A percentile compares a stretch with the other conserved stretches of the same genome.
These are phyloP conservation scores for Rhaphigaster nebulosa DNA, from an alignment of 2,888 invertebrate species.

Conservation along the genomic window DNA sequence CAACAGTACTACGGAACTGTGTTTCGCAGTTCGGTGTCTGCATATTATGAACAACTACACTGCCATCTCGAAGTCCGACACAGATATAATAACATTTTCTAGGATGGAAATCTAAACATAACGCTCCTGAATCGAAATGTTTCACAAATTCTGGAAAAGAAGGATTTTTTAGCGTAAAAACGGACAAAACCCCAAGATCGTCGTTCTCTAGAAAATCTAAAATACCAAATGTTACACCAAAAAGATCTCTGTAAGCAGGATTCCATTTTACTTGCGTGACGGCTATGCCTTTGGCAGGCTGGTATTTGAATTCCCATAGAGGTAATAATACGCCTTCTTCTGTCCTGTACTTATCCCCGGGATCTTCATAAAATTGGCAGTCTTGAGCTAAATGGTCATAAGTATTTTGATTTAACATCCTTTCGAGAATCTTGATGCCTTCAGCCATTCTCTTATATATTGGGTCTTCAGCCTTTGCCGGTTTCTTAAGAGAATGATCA, in stretches of 20 bases:
- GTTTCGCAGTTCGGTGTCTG: conserved; percentile 66
- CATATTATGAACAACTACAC: conserved; percentile 91
- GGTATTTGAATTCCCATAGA: conserved; percentile 91
- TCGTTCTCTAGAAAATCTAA: conserved; percentile 88
- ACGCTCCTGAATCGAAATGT: conserved; percentile 86
- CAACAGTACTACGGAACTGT: conserved; percentile 79
- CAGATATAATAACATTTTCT: conserved; percentile 87
- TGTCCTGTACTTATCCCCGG: conserved; percentile 90
- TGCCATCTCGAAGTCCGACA: conserved; percentile 86
- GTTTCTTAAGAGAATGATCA: conserved; percentile 67
- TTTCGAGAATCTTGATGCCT: conserved; percentile 87
- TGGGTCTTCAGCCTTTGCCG: conserved; percentile 55
- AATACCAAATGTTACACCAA: conserved; percentile 92
- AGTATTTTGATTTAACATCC: conserved; percentile 96
- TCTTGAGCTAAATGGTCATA: conserved; percentile 92
- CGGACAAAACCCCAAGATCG: conserved; percentile 84
- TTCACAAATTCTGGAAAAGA: conserved; percentile 92
- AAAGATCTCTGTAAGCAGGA: conserved; percentile 89
- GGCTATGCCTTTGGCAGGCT: conserved; percentile 86
- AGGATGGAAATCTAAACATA: conserved; percentile 89
- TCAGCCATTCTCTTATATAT: conserved; percentile 55
- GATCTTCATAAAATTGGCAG: conserved; percentile 97
- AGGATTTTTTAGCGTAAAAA: conserved; percentile 94
- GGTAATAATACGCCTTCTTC: conserved; percentile 94
- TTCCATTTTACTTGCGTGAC: conserved; percentile 92